A percentile compares a stretch with the other conserved stretches of the same genome.
These are phyloP conservation scores for Aleiodes alternator DNA, from an alignment of 2,888 invertebrate genomes.

Conservation along the genomic window DNA sequence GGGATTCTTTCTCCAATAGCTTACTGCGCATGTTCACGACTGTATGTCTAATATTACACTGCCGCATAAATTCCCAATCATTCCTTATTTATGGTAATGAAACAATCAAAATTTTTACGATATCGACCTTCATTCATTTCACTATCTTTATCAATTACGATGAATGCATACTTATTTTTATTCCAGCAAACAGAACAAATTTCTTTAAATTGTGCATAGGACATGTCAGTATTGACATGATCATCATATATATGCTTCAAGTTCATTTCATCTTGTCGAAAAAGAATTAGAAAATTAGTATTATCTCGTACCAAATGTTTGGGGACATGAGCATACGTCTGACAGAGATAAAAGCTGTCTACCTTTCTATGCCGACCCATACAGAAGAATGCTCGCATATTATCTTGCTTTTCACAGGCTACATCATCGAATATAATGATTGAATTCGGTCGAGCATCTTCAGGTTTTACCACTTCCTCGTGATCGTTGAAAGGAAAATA, in stretches of 20 bases:
- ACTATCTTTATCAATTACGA: conserved; percentile 58
- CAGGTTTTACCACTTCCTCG: conserved; percentile 55
- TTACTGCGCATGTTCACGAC: conserved; percentile 42
- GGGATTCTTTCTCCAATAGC: neutral
- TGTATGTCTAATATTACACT: conserved; percentile 18
- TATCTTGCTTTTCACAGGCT: no score
- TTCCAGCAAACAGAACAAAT: conserved; percentile 56
- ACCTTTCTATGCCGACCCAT: no score
- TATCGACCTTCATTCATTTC: conserved; percentile 53
- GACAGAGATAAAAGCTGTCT: no score
- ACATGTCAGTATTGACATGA: conserved; percentile 57
- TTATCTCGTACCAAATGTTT: conserved; percentile 59
- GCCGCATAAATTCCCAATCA: conserved; percentile 29
- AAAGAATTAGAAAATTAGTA: conserved; percentile 56
- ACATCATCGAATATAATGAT: no score
- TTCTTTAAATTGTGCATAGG: conserved; percentile 53
- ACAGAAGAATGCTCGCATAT: no score
- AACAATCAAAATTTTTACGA: conserved; percentile 53
- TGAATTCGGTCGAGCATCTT: conserved; percentile 53
- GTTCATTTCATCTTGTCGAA: conserved; percentile 59
- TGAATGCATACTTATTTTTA: conserved; percentile 54
- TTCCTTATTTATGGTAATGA: conserved; percentile 40
- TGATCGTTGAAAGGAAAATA: conserved; percentile 57
- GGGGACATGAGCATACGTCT: conserved; percentile 47
- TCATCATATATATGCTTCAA: conserved; percentile 57